Evolutionary conservation across 2,113 vertebrate species (phyloP).

Genomic region (Ailurus styani): DNA sequence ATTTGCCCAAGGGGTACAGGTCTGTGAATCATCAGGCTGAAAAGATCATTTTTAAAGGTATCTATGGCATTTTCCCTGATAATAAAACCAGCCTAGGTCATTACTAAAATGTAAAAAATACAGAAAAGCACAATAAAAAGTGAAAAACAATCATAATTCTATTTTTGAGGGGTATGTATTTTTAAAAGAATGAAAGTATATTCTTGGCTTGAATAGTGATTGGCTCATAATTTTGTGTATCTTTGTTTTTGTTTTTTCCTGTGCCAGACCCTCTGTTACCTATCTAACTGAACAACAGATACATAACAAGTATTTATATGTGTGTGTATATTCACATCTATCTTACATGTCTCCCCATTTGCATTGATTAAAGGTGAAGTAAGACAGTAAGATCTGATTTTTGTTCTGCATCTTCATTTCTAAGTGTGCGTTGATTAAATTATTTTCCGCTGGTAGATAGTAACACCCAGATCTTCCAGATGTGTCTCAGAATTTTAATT

Average conservation of each 20-base stretch:
- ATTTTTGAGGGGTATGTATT: neutral
- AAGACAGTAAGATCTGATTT: neutral
- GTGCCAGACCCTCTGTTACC: rapidly evolving
- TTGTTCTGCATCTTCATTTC: neutral
- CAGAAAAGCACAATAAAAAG: neutral
- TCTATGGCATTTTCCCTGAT: neutral
- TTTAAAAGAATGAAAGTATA: neutral
- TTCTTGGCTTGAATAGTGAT: neutral
- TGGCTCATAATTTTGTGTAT: neutral
- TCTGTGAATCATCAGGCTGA: no score
- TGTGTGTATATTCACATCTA: no score
- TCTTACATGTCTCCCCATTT: neutral
- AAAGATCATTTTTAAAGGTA: neutral
- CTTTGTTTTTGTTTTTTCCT: neutral
- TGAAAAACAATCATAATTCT: neutral
- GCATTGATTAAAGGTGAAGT: neutral
- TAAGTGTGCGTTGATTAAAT: neutral
- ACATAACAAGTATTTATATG: rapidly evolving
- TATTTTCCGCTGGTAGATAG: neutral
- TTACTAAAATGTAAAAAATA: neutral
- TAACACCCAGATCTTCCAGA: neutral
- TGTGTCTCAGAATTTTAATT: neutral
- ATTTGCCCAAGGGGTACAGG: no score
- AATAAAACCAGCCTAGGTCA: neutral
- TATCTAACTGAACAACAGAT: neutral